A percentile compares a stretch with the other conserved stretches of the same genome.
Conservation (phyloP, 2,113 vertebrate genomes). For the Polypterus senegalus region DNA sequence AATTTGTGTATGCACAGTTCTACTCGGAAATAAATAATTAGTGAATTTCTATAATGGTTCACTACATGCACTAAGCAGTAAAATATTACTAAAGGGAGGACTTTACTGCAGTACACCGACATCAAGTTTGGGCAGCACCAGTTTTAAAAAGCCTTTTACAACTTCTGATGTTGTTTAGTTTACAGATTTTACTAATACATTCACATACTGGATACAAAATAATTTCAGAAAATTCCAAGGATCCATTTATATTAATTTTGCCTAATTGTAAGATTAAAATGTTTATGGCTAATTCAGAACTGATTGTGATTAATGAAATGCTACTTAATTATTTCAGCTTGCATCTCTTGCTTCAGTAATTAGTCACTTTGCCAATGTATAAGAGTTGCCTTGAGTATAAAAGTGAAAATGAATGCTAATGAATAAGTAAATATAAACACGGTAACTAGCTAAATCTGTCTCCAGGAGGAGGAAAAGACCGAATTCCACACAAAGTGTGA, state of each 20-base stretch:
- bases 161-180: no score
- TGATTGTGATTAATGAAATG: constrained; percentile 47
- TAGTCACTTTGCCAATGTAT: constrained; percentile 37
- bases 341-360: constrained; percentile 37
- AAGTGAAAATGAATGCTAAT: constrained; percentile 23
- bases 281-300: constrained; percentile 35
- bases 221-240: background rate
- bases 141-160: no score
- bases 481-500: no score
- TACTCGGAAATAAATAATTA: no score
- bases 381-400: constrained; percentile 27
- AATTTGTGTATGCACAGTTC: no score
- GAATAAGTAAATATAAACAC: constrained; percentile 17
- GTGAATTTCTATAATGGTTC: no score
- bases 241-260: constrained; percentile 3
- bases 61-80: no score
- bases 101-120: no score
- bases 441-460: constrained; percentile 13
- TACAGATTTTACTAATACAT: no score
- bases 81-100: no score
- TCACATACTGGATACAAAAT: no score
- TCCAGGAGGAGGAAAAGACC: constrained; percentile 13
- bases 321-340: constrained; percentile 35
- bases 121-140: no score
- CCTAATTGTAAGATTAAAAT: constrained; percentile 33